Base-by-base conservation (phyloP, 2,797 vertebrate genomes). In the Melanotaenia boesemani region DNA sequence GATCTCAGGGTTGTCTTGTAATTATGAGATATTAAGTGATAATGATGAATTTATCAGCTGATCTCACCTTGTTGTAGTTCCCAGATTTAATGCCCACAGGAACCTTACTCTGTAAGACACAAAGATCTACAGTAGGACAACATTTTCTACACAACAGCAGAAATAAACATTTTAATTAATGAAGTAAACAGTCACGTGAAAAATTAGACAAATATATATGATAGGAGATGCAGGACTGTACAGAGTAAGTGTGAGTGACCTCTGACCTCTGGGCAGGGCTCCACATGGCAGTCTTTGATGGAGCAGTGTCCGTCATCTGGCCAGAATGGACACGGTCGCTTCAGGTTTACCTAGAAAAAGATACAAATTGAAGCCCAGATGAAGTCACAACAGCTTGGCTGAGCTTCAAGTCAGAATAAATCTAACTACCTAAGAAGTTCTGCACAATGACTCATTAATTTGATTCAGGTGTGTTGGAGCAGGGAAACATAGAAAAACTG, bases 281-380 rank as follows among this genome's bases (percentile, higher is more conserved):
- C 96, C 86, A 98, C 98, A 3, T 98, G 97, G 80, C 98, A 99
- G 76, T 99, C 98, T 91, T 96, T 97, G 88, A 98, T 98, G 86
- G 97, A 95, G 79, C 98, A 99, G 20, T 99, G 98, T 72, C 96
- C 94, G 63, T 99, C 98, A 2, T 98, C 96, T 0, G 95, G 93
- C 98, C 97, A 99, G 93, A 99, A 98, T 0, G 98, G 98, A 87
- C 98, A 99, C 0, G 97, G 97, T 16, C 97, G 92, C 91, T 96
- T 98, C 86, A 99, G 83, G 90, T 98, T 99, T 74, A 98, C 97
- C 98, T 98, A 92, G 28, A 36, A 63, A 15, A 44, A 39, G 58
- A 37, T 50, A n/a, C 34, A 3, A 3, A 56, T 6, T 3, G n/a
- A 9, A 2, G 15, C 24, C n/a, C 15, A 32, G n/a, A 16, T 26